phyloP scores from a whole-genome alignment of 2,113 vertebrate genomes.

The Macroglossus sobrinus region DNA sequence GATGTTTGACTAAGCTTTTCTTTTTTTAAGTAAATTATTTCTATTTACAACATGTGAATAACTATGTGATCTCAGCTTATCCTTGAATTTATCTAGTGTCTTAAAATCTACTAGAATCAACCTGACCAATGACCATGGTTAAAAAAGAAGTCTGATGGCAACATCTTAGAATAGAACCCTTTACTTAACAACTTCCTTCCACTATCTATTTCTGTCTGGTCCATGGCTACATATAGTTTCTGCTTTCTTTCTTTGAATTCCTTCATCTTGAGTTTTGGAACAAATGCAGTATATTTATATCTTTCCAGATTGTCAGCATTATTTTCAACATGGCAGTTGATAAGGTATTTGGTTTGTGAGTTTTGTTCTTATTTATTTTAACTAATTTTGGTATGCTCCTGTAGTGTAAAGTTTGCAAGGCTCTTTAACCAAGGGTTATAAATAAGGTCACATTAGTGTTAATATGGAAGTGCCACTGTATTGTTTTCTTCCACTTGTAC shows the following conservation, averaged over 20 bases:
- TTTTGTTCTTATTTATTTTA: not conserved
- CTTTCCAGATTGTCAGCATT: conserved; percentile 43
- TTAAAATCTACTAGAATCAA: conserved; percentile 41
- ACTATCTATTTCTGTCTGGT: conserved; percentile 58
- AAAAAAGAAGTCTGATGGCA: conserved; percentile 44
- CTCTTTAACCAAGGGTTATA: not conserved
- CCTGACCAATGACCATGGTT: conserved; percentile 48
- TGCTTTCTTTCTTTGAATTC: conserved; percentile 46
- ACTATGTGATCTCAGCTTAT: conserved; percentile 49
- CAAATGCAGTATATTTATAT: conserved; percentile 40
- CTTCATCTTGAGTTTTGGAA: conserved; percentile 52
- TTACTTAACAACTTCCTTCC: conserved; percentile 63
- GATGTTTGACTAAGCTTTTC: conserved; percentile 22
- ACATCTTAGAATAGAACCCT: conserved; percentile 58
- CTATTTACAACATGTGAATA: conserved; percentile 43
- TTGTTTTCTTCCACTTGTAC: not conserved
- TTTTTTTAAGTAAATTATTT: conserved; percentile 23
- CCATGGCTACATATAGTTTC: conserved; percentile 49
- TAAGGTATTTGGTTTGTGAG: conserved; percentile 1
- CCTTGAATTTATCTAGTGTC: conserved; percentile 39
- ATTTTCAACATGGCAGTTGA: conserved; percentile 26
- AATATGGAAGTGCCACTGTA: not conserved
- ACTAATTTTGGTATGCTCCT: not conserved
- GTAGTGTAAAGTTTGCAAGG: not conserved
- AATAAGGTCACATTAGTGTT: not conserved